Base-by-base conservation (phyloP, 1,140 invertebrate species). In the Amphibalanus amphitrite region DNA sequence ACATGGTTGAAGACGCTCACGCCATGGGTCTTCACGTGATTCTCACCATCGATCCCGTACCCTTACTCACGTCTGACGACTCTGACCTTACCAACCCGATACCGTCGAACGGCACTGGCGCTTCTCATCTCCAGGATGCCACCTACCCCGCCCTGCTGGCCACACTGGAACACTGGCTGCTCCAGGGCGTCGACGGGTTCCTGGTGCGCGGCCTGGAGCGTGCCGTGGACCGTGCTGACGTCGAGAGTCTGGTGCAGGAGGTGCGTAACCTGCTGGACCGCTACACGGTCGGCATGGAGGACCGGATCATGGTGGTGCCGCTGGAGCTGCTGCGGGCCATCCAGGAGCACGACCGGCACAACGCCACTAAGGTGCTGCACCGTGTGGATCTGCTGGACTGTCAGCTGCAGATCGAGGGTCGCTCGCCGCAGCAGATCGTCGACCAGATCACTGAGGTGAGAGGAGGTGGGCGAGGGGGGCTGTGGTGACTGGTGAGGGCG, bases 101-200 rank as follows among this genome's bases (percentile, higher is more conserved):
- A 3, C 6, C 10, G 17, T 6, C 17, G 47, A 13, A 59, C 13
- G 47, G 33, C 33, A 38, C 33, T 4, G 33, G 33, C 33, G 4
- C 33, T 38, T 15, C 33, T 33, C 20, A n/a, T 29, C 29, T 26
- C 28, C 47, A 68, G 47, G 23, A 72, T 20, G 64, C 70, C 26
- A 72, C 76, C 0, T 71, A 70, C n/a, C 23, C 69, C 23, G 71
- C 76, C 33, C 69, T 76, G 28, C 33, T 77, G 72, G 72, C 78
- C 8, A 77, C 86, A 0, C 80, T 91, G 17, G 79, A 79, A 20
- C 85, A 84, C 78, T 92, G 90, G 90, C 72, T 83, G 0, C 74
- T 80, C 4, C 80, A 84, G 71, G 86, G 86, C 0, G 87, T 92
- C 0, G 87, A 91, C 80, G 90, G 91, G 0, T 90, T 92, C 78